Conservation (phyloP, 2,113 vertebrate genomes). For the Jacana jacana region DNA sequence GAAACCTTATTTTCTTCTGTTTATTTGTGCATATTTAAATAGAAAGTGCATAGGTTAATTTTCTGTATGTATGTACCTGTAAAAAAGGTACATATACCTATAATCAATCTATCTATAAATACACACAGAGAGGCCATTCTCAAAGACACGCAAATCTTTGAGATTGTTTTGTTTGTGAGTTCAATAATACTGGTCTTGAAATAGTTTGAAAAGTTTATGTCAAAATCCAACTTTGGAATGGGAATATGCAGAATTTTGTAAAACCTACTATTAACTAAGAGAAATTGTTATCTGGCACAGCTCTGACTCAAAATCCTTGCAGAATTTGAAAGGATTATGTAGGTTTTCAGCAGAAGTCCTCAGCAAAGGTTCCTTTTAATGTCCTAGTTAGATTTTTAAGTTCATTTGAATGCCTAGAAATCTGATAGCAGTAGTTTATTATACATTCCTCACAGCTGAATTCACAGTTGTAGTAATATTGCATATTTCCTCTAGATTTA, state of each 20-base stretch:
- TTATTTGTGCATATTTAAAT: not conserved
- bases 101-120: not conserved
- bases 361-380: slow-evolving; percentile 5
- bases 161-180: not conserved
- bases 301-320: not conserved
- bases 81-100: not conserved
- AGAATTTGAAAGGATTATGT: not conserved
- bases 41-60: not conserved
- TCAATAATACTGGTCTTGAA: not conserved
- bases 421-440: not conserved
- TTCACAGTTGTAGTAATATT: not conserved
- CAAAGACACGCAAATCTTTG: not conserved
- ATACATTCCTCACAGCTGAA: not conserved
- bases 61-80: not conserved
- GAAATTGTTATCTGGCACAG: not conserved
- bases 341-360: not conserved
- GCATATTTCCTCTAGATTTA: not conserved
- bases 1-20: not conserved
- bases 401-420: not conserved
- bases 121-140: not conserved
- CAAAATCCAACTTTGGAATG: not conserved
- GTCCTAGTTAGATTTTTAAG: not conserved
- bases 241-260: not conserved
- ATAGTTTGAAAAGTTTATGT: not conserved
- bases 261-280: not conserved